These are phyloP conservation scores for Cephus runcator DNA, from an alignment of 2,888 invertebrate genomes.

Conservation along the genomic window DNA sequence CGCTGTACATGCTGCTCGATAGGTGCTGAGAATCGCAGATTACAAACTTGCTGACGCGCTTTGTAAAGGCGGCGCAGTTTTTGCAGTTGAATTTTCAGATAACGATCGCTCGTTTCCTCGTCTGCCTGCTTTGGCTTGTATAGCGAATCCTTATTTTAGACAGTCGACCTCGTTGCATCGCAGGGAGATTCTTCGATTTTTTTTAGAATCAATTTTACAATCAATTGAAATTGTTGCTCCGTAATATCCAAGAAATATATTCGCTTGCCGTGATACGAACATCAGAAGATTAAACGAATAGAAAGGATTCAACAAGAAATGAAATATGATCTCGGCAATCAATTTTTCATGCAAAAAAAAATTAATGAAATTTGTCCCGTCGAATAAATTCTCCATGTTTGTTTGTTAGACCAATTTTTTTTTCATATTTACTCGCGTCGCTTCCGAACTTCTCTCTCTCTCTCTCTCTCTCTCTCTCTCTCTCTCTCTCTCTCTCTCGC, in stretches of 20 bases:
- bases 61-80: constrained; percentile 7
- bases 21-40: constrained; percentile 38
- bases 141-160: neutral
- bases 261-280: neutral
- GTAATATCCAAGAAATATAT: neutral
- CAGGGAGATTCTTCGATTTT: neutral
- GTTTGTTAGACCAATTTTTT: neutral
- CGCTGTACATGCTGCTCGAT: constrained; percentile 30
- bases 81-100: constrained; percentile 33
- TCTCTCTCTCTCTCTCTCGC: too few species aligned
- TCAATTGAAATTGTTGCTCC: neutral
- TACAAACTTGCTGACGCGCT: constrained; percentile 39
- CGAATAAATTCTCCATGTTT: neutral
- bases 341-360: neutral
- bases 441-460: neutral
- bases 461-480: too few species aligned
- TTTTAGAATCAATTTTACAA: neutral
- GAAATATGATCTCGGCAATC: neutral
- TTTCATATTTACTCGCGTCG: neutral
- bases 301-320: neutral
- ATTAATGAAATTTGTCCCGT: neutral
- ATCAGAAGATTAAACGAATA: neutral
- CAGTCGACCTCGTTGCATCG: neutral
- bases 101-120: constrained; percentile 26
- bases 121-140: neutral